These are phyloP conservation scores for Palythoa grandiflora DNA, from an alignment of 92 coral and sea anemone genomes.

Conservation along the genomic window DNA sequence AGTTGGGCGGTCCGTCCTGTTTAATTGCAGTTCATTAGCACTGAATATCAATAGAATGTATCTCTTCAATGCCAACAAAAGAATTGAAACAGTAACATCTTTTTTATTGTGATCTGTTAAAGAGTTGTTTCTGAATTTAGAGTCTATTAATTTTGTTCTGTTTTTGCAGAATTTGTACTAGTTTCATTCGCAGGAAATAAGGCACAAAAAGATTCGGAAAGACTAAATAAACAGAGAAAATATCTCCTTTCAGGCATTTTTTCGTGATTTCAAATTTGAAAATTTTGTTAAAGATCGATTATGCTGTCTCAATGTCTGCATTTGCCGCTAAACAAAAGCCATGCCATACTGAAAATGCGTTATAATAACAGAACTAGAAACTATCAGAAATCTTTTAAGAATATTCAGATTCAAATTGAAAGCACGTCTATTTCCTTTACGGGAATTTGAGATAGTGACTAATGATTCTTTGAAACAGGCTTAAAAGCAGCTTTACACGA, in stretches of 20 bases:
- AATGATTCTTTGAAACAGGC: constrained; percentile 1
- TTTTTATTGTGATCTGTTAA: not conserved
- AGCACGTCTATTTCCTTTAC: not conserved
- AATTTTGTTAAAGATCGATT: not conserved
- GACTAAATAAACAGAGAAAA: constrained; percentile 7
- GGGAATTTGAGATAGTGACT: not conserved
- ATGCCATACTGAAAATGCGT: not conserved
- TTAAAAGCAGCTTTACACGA: constrained; percentile 12
- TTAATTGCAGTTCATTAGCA: not conserved
- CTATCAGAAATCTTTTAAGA: not conserved
- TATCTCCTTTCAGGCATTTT: not conserved
- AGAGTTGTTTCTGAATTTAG: not conserved
- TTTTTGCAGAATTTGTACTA: not conserved
- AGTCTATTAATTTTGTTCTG: not conserved
- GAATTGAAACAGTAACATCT: not conserved
- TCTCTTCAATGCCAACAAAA: not conserved
- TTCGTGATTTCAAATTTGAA: not conserved
- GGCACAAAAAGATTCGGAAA: constrained; percentile 23
- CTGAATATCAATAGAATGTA: not conserved
- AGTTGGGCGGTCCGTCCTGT: not conserved
- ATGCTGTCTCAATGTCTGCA: constrained; percentile 9
- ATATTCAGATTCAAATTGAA: not conserved
- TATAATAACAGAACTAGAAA: not conserved
- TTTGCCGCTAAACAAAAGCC: constrained; percentile 13
- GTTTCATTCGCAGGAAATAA: constrained; percentile 17